Percentiles rank a stretch among this genome's conserved stretches.
Conservation (phyloP, 2,113 vertebrate genomes). For the Cyprinodon tularosa region DNA sequence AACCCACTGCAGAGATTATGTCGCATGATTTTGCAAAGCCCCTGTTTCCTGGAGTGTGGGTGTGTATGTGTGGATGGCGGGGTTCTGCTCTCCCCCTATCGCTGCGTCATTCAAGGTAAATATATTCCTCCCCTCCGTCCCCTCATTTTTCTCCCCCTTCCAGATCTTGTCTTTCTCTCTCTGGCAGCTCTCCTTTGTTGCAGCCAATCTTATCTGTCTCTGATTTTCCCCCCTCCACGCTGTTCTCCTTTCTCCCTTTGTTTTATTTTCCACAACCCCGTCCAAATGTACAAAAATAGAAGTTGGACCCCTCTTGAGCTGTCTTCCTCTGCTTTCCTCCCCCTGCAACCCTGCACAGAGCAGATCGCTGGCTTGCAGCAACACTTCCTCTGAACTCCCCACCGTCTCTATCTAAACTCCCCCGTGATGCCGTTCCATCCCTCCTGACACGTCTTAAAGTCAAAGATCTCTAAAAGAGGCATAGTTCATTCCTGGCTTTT, state of each 20-base stretch:
- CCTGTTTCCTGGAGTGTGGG: slow-evolving; percentile 54
- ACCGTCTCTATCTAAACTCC: slow-evolving; percentile 2
- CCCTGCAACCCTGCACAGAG: slow-evolving; percentile 58
- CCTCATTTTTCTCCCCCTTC: neutral
- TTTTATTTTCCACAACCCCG: slow-evolving; percentile 61
- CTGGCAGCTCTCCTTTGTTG: slow-evolving; percentile 30
- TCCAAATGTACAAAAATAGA: slow-evolving; percentile 76
- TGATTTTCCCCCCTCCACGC: slow-evolving; percentile 8
- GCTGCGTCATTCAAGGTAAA: slow-evolving; percentile 78
- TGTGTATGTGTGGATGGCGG: neutral
- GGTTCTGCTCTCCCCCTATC: slow-evolving; percentile 65
- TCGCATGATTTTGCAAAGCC: slow-evolving; percentile 61
- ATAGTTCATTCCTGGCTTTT: neutral
- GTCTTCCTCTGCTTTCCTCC: slow-evolving; percentile 30
- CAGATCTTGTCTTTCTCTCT: slow-evolving; percentile 3
- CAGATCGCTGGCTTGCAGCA: slow-evolving; percentile 44
- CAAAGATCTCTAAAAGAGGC: neutral
- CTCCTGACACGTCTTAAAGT: neutral
- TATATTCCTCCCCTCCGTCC: slow-evolving; percentile 44
- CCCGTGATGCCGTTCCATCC: slow-evolving; percentile 4
- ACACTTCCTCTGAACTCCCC: neutral
- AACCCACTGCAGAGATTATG: slow-evolving; percentile 63
- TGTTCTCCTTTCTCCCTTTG: slow-evolving; percentile 15
- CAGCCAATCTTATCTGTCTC: slow-evolving; percentile 45
- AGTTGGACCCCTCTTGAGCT: slow-evolving; percentile 39